phyloP scores from a whole-genome alignment of 2,113 vertebrate genomes.

The Monarcha castaneiventris region DNA sequence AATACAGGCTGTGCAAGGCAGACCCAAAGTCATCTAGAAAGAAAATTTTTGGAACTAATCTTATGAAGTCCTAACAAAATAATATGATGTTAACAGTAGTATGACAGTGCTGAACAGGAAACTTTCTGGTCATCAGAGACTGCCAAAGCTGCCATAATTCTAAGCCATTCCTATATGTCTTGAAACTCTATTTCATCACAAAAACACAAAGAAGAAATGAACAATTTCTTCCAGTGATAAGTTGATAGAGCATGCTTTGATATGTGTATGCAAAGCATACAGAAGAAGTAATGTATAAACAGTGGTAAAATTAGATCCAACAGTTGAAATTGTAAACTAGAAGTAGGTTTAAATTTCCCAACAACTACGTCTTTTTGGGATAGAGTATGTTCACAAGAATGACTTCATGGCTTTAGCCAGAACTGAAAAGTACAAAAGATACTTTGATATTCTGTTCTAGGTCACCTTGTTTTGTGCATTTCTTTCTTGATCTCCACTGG shows the following conservation, averaged over 20 bases:
- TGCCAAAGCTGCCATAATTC: neutral
- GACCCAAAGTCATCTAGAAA: neutral
- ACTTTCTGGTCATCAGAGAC: neutral
- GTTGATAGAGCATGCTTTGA: neutral
- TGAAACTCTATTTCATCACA: neutral
- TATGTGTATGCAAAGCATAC: neutral
- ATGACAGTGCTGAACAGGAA: neutral
- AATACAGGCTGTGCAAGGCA: neutral
- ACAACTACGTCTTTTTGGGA: neutral
- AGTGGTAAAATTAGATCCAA: neutral
- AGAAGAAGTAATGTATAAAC: neutral
- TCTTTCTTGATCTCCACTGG: slow-evolving; percentile 60
- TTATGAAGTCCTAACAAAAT: neutral
- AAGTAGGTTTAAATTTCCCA: neutral
- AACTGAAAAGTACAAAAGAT: neutral
- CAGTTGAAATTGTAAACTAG: neutral
- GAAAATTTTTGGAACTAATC: neutral
- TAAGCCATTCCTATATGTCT: neutral
- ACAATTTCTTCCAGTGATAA: neutral
- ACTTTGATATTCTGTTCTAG: slow-evolving; percentile 37
- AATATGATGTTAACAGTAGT: fast-evolving
- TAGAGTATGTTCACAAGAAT: neutral
- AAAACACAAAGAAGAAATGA: neutral
- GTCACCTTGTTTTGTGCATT: slow-evolving; percentile 66
- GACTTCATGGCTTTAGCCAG: neutral